Evolutionary conservation across 2,888 invertebrate species (phyloP), one percentile per base, ranked within the genome.

Genomic region (Balanococcus diminutus): DNA sequence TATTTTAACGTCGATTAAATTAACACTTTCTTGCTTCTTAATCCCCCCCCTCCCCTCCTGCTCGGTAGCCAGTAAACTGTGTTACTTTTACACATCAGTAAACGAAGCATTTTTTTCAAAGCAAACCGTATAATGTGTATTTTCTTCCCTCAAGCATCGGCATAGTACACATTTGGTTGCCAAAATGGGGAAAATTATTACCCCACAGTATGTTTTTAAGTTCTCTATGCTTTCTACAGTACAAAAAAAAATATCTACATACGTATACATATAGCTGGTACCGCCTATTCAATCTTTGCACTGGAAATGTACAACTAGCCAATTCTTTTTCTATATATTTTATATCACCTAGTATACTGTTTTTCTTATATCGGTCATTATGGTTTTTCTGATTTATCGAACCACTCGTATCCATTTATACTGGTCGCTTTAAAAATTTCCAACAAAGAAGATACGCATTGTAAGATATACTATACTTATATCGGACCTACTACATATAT

Each of bases 161-260:
- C 75, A 19, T 14, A 46, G 46, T 22, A n/a, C 22, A 36, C 75
- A 11, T 36, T 79, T n/a, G 19, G n/a, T 3, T 79, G 75, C 75
- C 75, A 79, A 79, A 79, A 79, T 36, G 36, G 32, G 75, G 8
- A 79, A 79, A 79, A 79, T 79, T 79, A 79, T 79, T 79, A 79
- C 75, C n/a, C n/a, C 36, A 36, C 36, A 28, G 75, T 79, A 36
- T 79, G 28, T 79, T 79, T 32, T 79, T 36, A 79, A 79, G 19
- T 36, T 67, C 11, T 6, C 14, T n/a, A 28, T 3, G 28, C 11
- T 2, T 14, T 56, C 56, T 14, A 46, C n/a, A 46, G 36, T 56
- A 22, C 19, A 14, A n/a, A n/a, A n/a, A n/a, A n/a, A n/a, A 56
- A 56, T 22, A 56, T 56, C 56, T 56, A 22, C 56, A 32, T 36